Evolutionary conservation across 2,888 invertebrate species (phyloP), one percentile per base, ranked within the genome.

Genomic region (Mythimna vitellina): DNA sequence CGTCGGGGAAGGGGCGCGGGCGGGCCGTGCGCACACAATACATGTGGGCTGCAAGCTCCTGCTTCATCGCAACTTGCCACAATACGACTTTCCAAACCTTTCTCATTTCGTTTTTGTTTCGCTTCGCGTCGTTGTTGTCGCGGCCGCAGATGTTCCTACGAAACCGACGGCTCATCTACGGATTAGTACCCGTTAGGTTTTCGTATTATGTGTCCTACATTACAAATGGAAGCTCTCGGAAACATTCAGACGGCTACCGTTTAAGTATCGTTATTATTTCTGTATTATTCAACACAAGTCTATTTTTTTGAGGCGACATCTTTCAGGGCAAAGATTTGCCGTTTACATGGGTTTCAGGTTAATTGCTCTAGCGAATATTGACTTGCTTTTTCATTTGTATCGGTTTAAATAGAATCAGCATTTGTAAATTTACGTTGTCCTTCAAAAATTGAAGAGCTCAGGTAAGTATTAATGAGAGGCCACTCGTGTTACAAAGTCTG

Each of bases 51-150:
- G 87, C 86, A 87, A 74, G 81, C 81, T 88, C 84, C 72, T 89
- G 90, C 90, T 91, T 90, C 91, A 90, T 91, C 90, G 89, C 92
- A 93, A 94, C 91, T 94, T 93, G 87, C 91, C 89, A 93, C 95
- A 95, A 94, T 94, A 90, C 91, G 90, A 92, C 92, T 92, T 91
- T 90, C 92, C 92, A 89, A 95, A 94, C 94, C 95, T 95, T 94
- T 95, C 94, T 95, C 95, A 95, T 95, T 93, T 92, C 91, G 95
- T 95, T 95, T 95, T 95, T 95, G 95, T 95, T 93, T 94, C 90
- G 89, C 84, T 86, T 85, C 85, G 81, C 84, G 76, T 81, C 88
- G 89, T 87, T 88, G 91, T 89, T 89, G 92, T 89, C 90, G 90
- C 89, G 92, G 92, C 86, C 94, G 89, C 95, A 95, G 95, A 94